Percentiles rank a stretch among this genome's conserved stretches.
Evolutionary conservation across 2,113 vertebrate species (phyloP).

Genomic region (Pampusana beccarii): DNA sequence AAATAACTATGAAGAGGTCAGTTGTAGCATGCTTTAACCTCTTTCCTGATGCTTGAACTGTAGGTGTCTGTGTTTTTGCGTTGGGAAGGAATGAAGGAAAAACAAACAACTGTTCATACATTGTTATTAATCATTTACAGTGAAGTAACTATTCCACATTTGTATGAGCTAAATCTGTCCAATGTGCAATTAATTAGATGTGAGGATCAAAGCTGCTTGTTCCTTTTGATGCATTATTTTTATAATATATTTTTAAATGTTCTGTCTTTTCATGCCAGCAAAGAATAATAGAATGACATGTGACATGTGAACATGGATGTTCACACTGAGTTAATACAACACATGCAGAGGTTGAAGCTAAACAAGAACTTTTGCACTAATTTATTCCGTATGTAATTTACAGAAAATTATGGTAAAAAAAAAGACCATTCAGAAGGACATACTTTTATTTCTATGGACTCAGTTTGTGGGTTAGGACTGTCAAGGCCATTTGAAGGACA

Average conservation of each 20-base stretch:
- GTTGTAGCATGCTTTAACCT: neutral
- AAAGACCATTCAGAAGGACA: neutral
- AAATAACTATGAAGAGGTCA: neutral
- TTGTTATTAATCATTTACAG: slow-evolving; percentile 72
- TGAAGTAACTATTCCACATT: slow-evolving; percentile 54
- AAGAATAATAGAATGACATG: slow-evolving; percentile 68
- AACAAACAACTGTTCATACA: slow-evolving; percentile 45
- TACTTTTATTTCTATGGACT: neutral
- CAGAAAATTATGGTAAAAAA: neutral
- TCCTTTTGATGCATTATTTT: slow-evolving; percentile 76
- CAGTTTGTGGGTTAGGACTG: neutral
- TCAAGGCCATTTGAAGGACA: neutral
- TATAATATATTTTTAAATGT: slow-evolving; percentile 59
- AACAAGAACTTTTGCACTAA: neutral
- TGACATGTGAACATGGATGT: slow-evolving; percentile 33
- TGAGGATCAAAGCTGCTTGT: slow-evolving; percentile 68
- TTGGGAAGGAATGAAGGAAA: slow-evolving; percentile 50
- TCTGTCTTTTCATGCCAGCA: slow-evolving; percentile 40
- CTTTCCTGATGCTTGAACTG: slow-evolving; percentile 9
- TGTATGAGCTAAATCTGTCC: slow-evolving; percentile 63
- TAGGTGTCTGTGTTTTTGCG: neutral
- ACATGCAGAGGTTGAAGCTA: neutral
- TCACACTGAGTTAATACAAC: slow-evolving; percentile 4
- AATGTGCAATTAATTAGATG: slow-evolving; percentile 72
- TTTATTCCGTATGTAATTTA: slow-evolving; percentile 6